These are phyloP conservation scores for Eupithecia tripunctaria DNA, from an alignment of 2,888 invertebrate species.

Conservation along the genomic window DNA sequence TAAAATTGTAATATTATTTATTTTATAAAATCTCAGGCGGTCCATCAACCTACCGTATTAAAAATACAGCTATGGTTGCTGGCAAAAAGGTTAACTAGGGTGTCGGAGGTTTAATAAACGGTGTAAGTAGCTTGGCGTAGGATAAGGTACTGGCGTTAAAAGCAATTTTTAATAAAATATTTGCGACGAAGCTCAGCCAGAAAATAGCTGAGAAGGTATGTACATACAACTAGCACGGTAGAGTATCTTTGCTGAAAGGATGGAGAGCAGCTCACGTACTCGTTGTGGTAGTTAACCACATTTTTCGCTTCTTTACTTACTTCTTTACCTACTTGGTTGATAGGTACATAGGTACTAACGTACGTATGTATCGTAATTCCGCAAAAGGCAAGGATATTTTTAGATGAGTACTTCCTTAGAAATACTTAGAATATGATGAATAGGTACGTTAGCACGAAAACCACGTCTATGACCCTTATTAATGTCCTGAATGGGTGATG, in stretches of 20 bases:
- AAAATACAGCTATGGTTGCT: conserved; percentile 42
- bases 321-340: conserved; percentile 12
- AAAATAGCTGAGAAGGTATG: conserved; percentile 5
- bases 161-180: conserved; percentile 45
- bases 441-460: background rate
- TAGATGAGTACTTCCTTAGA: background rate
- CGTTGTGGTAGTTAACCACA: conserved; percentile 7
- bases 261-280: conserved; percentile 10
- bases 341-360: background rate
- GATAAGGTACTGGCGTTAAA: conserved; percentile 43
- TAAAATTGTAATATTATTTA: conserved; percentile 13
- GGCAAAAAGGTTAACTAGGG: conserved; percentile 46
- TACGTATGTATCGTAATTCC: conserved; percentile 22
- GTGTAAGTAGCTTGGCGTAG: conserved; percentile 39
- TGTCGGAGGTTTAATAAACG: conserved; percentile 47
- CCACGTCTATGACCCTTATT: background rate
- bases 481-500: conserved; percentile 63
- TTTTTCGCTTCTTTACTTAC: conserved; percentile 14
- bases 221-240: background rate
- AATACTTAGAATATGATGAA: conserved; percentile 6
- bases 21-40: conserved; percentile 19
- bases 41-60: conserved; percentile 33
- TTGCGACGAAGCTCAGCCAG: conserved; percentile 34
- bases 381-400: conserved; percentile 17
- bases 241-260: conserved; percentile 25